Evolutionary conservation across 2,113 vertebrate genomes (phyloP), one percentile per base, ranked within the genome.

Genomic region (Actenoides lindsayi): DNA sequence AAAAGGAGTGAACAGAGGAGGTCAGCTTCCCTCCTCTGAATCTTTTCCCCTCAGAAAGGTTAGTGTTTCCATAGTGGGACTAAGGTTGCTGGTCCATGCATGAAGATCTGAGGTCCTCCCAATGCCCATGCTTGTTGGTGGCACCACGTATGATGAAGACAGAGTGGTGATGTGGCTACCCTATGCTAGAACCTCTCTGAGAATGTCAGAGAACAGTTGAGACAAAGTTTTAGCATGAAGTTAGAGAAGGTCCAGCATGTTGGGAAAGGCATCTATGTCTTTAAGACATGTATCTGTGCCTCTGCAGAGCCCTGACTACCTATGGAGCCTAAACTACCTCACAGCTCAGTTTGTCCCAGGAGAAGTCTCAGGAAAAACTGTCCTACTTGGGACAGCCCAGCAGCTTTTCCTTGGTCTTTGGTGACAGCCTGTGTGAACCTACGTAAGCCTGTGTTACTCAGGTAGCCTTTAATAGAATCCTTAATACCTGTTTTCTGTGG

Each of bases 71-170:
- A 7, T 53, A 13, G 51, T 8, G 48, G 48, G 68, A 31, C 48
- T 62, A 20, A 87, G 9, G 27, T 51, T 77, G 53, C 31, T 48
- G 48, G 50, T 17, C 27, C 33, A 7, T 13, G 5, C 9, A 8
- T n/a, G 16, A 53, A 83, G 41, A n/a, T 50, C 18, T 74, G n/a
- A 46, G 69, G 23, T 62, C 23, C 16, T 60, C 20, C 16, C 10
- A 5, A 7, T 10, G 6, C 21, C 53, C 16, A 12, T 0, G 0
- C 10, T 56, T 70, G 37, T 31, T 59, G 62, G 30, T 42, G n/a
- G 8, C 9, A 64, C 25, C 0, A 0, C 19, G 11, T 48, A 7
- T 60, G 48, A 44, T 1, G 5, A n/a, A 37, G 25, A 63, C 14
- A 5, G 27, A 63, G 13, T 48, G 35, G 21, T 20, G 15, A 42